A percentile compares a stretch with the other conserved stretches of the same genome.
Conservation (phyloP, 2,113 vertebrate species). For the Procavia capensis region DNA sequence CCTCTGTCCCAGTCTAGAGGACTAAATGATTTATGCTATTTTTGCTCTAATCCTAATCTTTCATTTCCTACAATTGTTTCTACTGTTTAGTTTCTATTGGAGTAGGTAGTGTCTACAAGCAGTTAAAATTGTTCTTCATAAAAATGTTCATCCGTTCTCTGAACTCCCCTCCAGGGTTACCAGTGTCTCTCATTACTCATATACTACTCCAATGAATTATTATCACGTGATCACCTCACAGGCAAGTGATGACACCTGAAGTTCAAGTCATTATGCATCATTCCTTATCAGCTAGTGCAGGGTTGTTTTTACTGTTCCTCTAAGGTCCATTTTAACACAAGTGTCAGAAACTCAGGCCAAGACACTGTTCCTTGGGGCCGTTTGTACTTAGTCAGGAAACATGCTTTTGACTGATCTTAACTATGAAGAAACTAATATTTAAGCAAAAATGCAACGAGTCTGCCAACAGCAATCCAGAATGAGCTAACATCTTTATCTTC, state of each 20-base stretch:
- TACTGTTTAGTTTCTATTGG: too few species aligned
- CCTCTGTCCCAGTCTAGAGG: too few species aligned
- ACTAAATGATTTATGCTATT: too few species aligned
- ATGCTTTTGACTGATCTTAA: neutral
- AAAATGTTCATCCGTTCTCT: too few species aligned
- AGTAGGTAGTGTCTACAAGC: too few species aligned
- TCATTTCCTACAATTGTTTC: too few species aligned
- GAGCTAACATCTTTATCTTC: neutral
- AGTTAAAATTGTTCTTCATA: too few species aligned
- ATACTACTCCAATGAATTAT: too few species aligned
- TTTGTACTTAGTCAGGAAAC: neutral
- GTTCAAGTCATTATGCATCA: neutral
- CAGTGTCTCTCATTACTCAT: too few species aligned
- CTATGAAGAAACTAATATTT: neutral
- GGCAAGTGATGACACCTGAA: neutral
- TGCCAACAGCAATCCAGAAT: neutral
- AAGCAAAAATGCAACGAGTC: neutral
- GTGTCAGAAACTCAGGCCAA: neutral
- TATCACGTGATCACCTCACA: too few species aligned
- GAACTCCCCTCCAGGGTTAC: too few species aligned
- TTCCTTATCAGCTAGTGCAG: neutral
- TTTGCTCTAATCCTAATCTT: too few species aligned
- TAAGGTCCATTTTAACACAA: neutral
- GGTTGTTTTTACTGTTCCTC: neutral
- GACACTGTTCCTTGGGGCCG: neutral